Evolutionary conservation across 2,797 vertebrate genomes (phyloP).

Genomic region (Dermochelys coriacea): DNA sequence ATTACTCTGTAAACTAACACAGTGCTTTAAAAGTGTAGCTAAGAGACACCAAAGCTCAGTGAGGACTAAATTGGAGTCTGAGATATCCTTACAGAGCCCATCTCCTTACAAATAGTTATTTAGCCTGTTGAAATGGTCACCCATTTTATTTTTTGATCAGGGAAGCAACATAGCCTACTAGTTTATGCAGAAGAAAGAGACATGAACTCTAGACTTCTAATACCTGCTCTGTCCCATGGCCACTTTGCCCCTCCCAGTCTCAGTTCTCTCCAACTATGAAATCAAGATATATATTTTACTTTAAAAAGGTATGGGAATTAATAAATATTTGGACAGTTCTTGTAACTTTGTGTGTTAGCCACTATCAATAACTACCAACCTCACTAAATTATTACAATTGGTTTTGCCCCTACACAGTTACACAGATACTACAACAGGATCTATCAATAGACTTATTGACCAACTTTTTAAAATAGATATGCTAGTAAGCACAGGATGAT

Average conservation of each 20-base stretch:
- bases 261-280: background rate
- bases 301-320: background rate
- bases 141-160: background rate
- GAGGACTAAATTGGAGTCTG: background rate
- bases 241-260: fast-evolving
- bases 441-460: background rate
- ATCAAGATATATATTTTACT: background rate
- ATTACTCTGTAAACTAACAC: background rate
- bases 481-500: background rate
- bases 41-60: background rate
- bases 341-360: background rate
- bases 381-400: background rate
- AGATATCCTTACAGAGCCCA: background rate
- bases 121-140: background rate
- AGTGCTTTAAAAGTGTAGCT: background rate
- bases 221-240: background rate
- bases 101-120: background rate
- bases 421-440: background rate
- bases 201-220: background rate
- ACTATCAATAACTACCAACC: background rate
- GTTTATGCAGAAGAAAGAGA: background rate
- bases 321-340: background rate
- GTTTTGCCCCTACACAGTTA: background rate
- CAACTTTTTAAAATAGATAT: background rate
- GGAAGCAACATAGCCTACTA: background rate